These are phyloP conservation scores for Leptinotarsa haldemani DNA, from an alignment of 2,888 invertebrate genomes.

Conservation along the genomic window DNA sequence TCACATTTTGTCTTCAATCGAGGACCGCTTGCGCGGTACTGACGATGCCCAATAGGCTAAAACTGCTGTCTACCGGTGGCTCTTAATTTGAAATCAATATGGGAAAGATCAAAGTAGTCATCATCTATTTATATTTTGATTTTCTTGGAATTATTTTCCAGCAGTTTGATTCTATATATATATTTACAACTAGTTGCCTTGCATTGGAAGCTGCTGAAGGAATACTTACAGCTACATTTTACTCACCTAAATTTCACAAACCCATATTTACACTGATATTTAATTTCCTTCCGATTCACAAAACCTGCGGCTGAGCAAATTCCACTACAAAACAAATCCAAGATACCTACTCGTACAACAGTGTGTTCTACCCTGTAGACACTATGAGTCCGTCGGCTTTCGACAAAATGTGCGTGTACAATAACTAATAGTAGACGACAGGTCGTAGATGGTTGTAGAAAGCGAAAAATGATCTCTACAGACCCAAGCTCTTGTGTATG, in stretches of 20 bases:
- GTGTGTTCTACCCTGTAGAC: background rate
- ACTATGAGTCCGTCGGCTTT: background rate
- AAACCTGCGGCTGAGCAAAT: background rate
- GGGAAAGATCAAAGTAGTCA: no score
- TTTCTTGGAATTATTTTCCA: no score
- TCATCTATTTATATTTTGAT: no score
- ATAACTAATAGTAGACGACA: background rate
- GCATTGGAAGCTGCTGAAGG: no score
- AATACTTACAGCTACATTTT: background rate
- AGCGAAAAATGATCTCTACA: background rate
- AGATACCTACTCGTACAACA: background rate
- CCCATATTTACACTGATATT: slow-evolving; percentile 1
- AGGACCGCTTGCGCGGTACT: no score
- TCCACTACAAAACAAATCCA: background rate
- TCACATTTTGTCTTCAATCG: no score
- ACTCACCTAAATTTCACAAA: background rate
- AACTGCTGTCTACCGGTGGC: no score
- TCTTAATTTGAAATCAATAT: no score
- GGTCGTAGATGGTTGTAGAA: no score
- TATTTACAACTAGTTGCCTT: no score
- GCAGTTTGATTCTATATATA: no score
- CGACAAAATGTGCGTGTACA: slow-evolving; percentile 7
- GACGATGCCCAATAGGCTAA: no score
- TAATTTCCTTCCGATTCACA: background rate
- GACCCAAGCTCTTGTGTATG: background rate